Conservation (phyloP, 2,888 invertebrate genomes). For the Hipparchia sbordonii region DNA sequence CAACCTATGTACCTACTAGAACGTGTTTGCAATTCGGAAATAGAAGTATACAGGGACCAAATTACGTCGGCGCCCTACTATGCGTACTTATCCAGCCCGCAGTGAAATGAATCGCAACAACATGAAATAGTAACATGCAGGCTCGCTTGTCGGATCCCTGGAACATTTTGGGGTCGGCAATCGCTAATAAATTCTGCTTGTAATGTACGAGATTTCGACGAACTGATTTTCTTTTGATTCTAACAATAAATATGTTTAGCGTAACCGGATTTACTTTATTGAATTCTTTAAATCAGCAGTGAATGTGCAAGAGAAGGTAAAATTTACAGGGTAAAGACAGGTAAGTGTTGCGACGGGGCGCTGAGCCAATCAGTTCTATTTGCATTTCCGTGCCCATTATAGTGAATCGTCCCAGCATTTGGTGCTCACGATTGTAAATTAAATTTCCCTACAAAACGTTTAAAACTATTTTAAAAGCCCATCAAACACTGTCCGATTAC, state of each 20-base stretch:
- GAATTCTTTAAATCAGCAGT: slow-evolving; percentile 38
- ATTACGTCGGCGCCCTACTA: slow-evolving; percentile 39
- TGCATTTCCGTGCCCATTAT: slow-evolving; percentile 64
- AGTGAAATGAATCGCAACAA: slow-evolving; percentile 46
- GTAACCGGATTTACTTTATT: slow-evolving; percentile 41
- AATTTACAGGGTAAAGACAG: slow-evolving; percentile 47
- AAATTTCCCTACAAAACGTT: slow-evolving; percentile 57
- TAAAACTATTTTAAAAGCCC: slow-evolving; percentile 51
- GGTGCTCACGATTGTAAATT: slow-evolving; percentile 49
- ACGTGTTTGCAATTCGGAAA: slow-evolving; percentile 52
- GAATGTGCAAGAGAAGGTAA: slow-evolving; percentile 40
- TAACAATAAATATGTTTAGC: slow-evolving; percentile 44
- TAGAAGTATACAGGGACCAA: slow-evolving; percentile 41
- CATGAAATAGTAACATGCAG: slow-evolving; percentile 45
- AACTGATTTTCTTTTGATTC: slow-evolving; percentile 45
- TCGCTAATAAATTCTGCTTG: slow-evolving; percentile 44
- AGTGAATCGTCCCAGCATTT: slow-evolving; percentile 50
- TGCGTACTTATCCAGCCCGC: slow-evolving; percentile 36
- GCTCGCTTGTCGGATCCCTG: slow-evolving; percentile 36
- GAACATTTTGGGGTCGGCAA: slow-evolving; percentile 43
- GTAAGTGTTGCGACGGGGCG: slow-evolving; percentile 44
- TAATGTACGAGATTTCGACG: slow-evolving; percentile 42
- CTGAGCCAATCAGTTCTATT: slow-evolving; percentile 65
- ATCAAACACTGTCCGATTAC: slow-evolving; percentile 51
- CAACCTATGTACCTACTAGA: slow-evolving; percentile 42